Evolutionary conservation across 2,888 invertebrate species (phyloP), one percentile per base, ranked within the genome.

Genomic region (Cetonia aurata): DNA sequence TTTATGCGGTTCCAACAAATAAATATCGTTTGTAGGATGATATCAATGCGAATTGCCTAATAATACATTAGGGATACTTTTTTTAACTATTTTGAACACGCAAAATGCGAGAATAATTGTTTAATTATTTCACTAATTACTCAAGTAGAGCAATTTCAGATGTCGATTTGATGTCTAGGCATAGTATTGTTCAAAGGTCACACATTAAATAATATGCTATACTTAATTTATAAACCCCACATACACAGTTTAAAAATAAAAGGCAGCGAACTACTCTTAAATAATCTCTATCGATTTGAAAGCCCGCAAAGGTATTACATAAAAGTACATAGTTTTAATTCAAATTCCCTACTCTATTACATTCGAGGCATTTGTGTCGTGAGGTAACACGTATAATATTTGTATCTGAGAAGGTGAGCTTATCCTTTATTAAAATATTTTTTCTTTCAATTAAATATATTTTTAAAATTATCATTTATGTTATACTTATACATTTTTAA

Each of bases 201-300:
- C 25, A 37, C 37, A 33, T 48, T 33, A 65, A 50, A 50, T 50
- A 65, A 48, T 17, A 15, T 13, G 10, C 50, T 15, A 50, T 50
- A 37, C 41, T 60, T 65, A 50, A 65, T 50, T 65, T 65, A 50
- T 50, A 65, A 65, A 17, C 33, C 50, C 17, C 50, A 50, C 62
- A 19, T 10, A 48, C 4, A 25, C 25, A 50, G 62, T 62, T 62
- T 48, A 48, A 65, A 65, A 65, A 65, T 65, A 65, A 65, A 65
- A 50, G 62, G 48, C 62, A 65, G 50, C 37, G 62, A 65, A 37
- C 62, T 50, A 37, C 17, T 65, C 50, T 65, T 65, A 50, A 65
- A 33, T 65, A 50, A 65, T 65, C 62, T 15, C 62, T 65, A 65
- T 65, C 17, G 62, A 65, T 65, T 65, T 65, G 48, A 65, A 65